Evolutionary conservation across 2,888 invertebrate genomes (phyloP).

Genomic region (Chrysodeixis includens): DNA sequence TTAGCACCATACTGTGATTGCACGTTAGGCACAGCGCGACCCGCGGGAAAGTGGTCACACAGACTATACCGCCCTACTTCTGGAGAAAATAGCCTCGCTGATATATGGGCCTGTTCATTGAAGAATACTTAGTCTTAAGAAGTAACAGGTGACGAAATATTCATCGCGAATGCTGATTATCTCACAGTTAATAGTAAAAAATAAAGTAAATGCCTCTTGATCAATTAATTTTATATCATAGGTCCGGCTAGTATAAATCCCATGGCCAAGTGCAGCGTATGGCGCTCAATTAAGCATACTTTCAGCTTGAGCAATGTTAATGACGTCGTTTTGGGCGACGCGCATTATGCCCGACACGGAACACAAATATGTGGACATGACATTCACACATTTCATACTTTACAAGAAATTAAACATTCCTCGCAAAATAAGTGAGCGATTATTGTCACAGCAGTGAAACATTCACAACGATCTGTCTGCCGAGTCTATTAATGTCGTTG

Average conservation of each 20-base stretch:
- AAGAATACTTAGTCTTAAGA: background rate
- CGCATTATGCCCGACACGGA: conserved; percentile 7
- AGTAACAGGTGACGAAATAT: background rate
- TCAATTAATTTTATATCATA: background rate
- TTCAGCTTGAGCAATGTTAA: background rate
- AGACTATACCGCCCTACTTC: conserved; percentile 21
- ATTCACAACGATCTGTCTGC: background rate
- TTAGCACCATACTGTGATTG: conserved; percentile 20
- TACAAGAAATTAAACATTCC: background rate
- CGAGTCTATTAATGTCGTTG: background rate
- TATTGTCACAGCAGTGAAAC: background rate
- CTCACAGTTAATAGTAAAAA: background rate
- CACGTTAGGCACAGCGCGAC: conserved; percentile 24
- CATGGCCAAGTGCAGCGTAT: background rate
- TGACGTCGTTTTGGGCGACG: background rate
- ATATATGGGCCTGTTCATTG: conserved; percentile 28
- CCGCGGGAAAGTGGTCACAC: conserved; percentile 39
- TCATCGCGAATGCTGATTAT: conserved; percentile 7
- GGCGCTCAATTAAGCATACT: conserved; percentile 8
- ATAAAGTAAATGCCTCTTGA: background rate
- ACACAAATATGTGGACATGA: conserved; percentile 6
- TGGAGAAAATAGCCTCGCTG: conserved; percentile 29
- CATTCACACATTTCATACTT: background rate
- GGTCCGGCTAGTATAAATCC: conserved; percentile 1
- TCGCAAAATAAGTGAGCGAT: background rate